Evolutionary conservation across 2,888 invertebrate species (phyloP).

Genomic region (Melipona beecheii): DNA sequence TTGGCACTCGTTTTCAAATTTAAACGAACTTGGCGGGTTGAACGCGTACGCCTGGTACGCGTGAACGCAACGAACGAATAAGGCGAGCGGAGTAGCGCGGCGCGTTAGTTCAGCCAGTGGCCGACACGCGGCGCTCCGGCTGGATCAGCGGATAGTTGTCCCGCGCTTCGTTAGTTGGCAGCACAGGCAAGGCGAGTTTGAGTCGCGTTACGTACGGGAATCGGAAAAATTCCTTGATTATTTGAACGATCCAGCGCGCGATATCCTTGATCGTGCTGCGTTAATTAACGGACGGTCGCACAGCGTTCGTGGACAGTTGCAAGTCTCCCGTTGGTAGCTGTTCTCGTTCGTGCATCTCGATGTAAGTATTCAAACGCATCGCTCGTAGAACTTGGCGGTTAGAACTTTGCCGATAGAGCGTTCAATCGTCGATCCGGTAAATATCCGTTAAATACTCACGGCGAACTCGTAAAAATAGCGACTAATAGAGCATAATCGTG

Average conservation of each 20-base stretch:
- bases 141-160: constrained; percentile 30
- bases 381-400: not conserved
- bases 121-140: constrained; percentile 70
- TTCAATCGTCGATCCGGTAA: constrained; percentile 3
- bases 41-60: constrained; percentile 7
- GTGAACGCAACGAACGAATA: constrained; percentile 30
- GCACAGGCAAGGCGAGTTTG: constrained; percentile 79
- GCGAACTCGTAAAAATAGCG: constrained; percentile 71
- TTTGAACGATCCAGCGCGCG: not conserved
- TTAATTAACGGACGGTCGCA: not conserved
- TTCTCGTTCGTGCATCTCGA: not conserved
- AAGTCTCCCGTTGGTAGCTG: not conserved
- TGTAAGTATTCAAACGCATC: not conserved
- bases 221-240: not conserved
- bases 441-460: not conserved
- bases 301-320: not conserved
- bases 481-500: constrained; percentile 80
- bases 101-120: constrained; percentile 56
- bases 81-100: not conserved
- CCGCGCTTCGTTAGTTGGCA: constrained; percentile 79
- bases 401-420: not conserved
- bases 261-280: not conserved
- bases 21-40: constrained; percentile 30
- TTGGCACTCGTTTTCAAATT: not conserved
- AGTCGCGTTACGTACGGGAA: not conserved